Conservation (phyloP, 1,140 invertebrate species). For the Mercenaria mercenaria region DNA sequence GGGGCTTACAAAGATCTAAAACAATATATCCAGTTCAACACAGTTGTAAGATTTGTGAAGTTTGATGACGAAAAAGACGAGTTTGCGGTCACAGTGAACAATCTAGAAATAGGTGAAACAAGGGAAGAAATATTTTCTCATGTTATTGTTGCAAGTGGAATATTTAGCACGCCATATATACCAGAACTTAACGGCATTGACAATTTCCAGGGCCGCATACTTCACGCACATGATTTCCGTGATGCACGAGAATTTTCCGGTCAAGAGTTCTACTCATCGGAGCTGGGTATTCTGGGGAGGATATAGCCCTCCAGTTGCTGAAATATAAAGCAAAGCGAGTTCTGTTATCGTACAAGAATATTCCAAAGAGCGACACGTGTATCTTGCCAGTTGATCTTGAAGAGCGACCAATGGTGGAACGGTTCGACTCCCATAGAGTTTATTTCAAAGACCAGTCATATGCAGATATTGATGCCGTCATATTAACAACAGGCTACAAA, state of each 20-base stretch:
- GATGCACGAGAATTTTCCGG: conserved; percentile 53
- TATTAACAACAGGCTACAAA: conserved; percentile 49
- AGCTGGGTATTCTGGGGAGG: conserved; percentile 44
- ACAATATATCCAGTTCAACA: conserved; percentile 38
- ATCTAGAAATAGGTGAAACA: background rate
- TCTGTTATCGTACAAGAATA: background rate
- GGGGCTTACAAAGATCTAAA: conserved; percentile 5
- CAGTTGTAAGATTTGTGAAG: conserved; percentile 37
- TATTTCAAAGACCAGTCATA: conserved; percentile 48
- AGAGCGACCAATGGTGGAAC: conserved; percentile 34
- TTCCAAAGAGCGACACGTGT: background rate
- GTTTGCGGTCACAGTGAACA: conserved; percentile 47
- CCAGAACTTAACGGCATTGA: conserved; percentile 43
- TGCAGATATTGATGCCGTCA: conserved; percentile 40
- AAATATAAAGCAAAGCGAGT: conserved; percentile 40
- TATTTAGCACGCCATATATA: conserved; percentile 34
- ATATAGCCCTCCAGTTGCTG: conserved; percentile 41
- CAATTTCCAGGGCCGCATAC: conserved; percentile 42
- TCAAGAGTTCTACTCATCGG: conserved; percentile 45
- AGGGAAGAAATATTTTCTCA: conserved; percentile 39
- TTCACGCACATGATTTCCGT: conserved; percentile 63
- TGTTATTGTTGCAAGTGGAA: conserved; percentile 46
- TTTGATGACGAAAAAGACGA: conserved; percentile 38
- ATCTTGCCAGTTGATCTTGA: conserved; percentile 12
- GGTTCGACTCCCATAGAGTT: background rate